Base-by-base conservation (phyloP, 1,140 invertebrate species). In the Zaprionus taronus region DNA sequence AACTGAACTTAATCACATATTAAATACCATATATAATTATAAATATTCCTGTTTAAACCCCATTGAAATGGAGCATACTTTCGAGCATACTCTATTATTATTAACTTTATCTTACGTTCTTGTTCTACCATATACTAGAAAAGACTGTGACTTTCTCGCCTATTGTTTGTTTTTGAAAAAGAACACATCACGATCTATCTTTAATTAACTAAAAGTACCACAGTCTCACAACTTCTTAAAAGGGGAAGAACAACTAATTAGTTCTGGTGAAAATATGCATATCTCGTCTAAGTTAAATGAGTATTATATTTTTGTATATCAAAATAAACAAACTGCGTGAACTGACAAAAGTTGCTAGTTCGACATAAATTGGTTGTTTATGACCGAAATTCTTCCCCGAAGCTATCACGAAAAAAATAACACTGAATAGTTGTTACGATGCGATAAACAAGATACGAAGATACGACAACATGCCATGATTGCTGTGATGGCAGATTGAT, bases 361-460 rank as follows among this genome's bases (percentile, higher is more conserved):
- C 12, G 20, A 69, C 57, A 74, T 69, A n/a, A 49, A 53, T 24
- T 49, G 47, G 68, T 63, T 65, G 26, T 55, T 76, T 44, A 67
- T 62, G 14, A 20, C 65, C 20, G 62, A 85, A 70, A 66, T 64
- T 85, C 41, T 11, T 87, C 63, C 80, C 77, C 77, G 53, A 71
- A 77, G 44, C 53, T 75, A 79, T 85, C 74, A 38, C 36, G 47
- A 12, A 73, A 61, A 53, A 22, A 34, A 64, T 31, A 44, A 65
- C 44, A 69, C 36, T n/a, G 12, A 83, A 61, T 3, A 17, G 49
- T n/a, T 47, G 28, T 51, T n/a, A 53, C 12, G 57, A 72, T 64
- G 26, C 53, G 20, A 83, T 78, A 83, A 81, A 83, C 77, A 87
- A 89, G 78, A 81, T 87, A 79, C 11, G 20, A 22, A 51, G 68